Evolutionary conservation across 2,888 invertebrate species (phyloP), one percentile per base, ranked within the genome.

Genomic region (Drosophila quinaria): DNA sequence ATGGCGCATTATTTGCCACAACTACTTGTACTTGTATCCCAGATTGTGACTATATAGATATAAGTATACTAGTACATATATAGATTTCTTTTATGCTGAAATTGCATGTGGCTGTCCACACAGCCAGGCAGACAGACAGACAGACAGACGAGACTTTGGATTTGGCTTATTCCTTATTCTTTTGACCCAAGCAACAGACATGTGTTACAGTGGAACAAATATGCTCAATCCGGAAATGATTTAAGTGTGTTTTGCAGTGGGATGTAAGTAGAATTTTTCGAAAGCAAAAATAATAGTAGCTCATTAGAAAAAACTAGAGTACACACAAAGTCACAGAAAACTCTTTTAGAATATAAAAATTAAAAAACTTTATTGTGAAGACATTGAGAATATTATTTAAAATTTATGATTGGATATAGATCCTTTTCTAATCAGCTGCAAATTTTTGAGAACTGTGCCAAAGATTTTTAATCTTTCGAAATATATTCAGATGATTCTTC

Each of bases 181-280:
- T 62, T 69, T 75, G 76, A 55, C 51, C 65, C 47, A 55, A 50
- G 75, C 60, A 46, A 39, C 31, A 68, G 46, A 50, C 68, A n/a
- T n/a, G 4, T 6, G 22, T 10, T 10, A 70, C 80, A 60, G 70
- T 77, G 76, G 62, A 0, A 0, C 13, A 22, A 31, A 56, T 10
- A n/a, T 35, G 4, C 1, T 1, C 8, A 35, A 19, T 17, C 6
- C 4, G 3, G 29, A 25, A 52, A 3, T 13, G 13, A 56, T 56
- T 46, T 22, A 3, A n/a, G n/a, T 19, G 25, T 11, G 6, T 17
- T 13, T 25, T 11, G 25, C 8, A 4, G n/a, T 39, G 39, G 15
- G 8, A 15, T 1, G n/a, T 39, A 8, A 0, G 19, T 1, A 1
- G 19, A 4, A 8, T 39, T 15, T 39, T 15, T 3, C 13, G 5